Percentiles rank a stretch among this genome's conserved stretches.
These are phyloP conservation scores for Sterna hirundo DNA, from an alignment of 2,113 vertebrate species.

Conservation along the genomic window DNA sequence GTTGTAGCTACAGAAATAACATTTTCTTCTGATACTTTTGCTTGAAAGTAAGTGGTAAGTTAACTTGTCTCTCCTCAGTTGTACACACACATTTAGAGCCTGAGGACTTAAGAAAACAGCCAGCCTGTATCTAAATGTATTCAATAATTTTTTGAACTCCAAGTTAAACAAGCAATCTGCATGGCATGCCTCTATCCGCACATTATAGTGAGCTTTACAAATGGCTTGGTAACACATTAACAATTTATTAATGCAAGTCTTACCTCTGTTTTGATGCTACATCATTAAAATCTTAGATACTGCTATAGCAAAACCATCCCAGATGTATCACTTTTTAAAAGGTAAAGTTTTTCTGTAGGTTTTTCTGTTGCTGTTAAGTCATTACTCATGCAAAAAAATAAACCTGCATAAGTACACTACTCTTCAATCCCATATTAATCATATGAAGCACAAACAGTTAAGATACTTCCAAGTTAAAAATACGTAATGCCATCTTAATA, in stretches of 20 bases:
- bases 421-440: constrained; percentile 30
- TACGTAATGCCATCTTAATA: constrained; percentile 62
- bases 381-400: constrained; percentile 22
- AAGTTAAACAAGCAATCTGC: neutral
- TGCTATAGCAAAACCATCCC: constrained; percentile 42
- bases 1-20: neutral
- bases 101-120: neutral
- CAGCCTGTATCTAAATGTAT: neutral
- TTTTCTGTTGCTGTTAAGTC: constrained; percentile 51
- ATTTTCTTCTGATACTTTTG: neutral
- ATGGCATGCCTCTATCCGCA: neutral
- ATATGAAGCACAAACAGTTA: constrained; percentile 65
- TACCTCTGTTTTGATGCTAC: constrained; percentile 67
- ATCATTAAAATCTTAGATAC: constrained; percentile 61
- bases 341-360: neutral
- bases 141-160: neutral
- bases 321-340: constrained; percentile 18
- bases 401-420: constrained; percentile 9
- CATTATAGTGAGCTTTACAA: constrained; percentile 37
- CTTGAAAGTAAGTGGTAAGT: neutral
- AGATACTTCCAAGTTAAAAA: constrained; percentile 59
- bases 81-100: neutral
- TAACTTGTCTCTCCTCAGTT: neutral
- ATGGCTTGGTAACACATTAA: constrained; percentile 3
- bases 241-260: constrained; percentile 34